Evolutionary conservation across 1,140 invertebrate species (phyloP), one percentile per base, ranked within the genome.

Genomic region (Penaeus indicus): DNA sequence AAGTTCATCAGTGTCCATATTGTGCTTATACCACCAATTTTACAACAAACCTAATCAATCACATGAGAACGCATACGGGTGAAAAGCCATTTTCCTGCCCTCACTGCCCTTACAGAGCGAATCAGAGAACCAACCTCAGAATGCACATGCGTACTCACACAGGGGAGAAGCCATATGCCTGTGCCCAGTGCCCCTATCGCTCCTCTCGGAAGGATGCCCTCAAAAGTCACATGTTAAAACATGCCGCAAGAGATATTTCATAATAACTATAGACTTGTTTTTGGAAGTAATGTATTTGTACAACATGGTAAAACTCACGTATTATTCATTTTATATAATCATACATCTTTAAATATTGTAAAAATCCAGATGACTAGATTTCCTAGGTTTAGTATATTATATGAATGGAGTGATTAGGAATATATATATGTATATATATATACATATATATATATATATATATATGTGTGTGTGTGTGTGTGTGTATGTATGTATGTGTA

Each of bases 141-240:
- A 88, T 88, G 87, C 87, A 88, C 72, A 84, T 88, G 87, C 87
- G 87, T n/a, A 88, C 87, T 42, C 87, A 88, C 61, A 88, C 87
- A 7, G 87, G 87, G 42, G 87, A 88, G 64, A 88, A 88, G 42
- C 87, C 87, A n/a, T 88, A 88, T 78, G 87, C 80, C 61, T 88
- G 87, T 79, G 64, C 87, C 22, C 27, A 78, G 27, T 88, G 87
- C 54, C 82, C 80, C 38, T 88, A 88, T 64, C 87, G 87, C 18
- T 88, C 87, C 25, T 88, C 87, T 13, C 83, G 87, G 81, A 88
- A 88, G 72, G 87, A 88, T 64, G 87, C 87, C 54, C 75, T 88
- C 54, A 88, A 83, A 64, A 88, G 67, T 64, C 87, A 88, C 72
- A 64, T 88, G 81, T 54, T 84, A 62, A 88, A 88, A 61, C 87